Percentiles rank a stretch among this genome's conserved stretches.
Conservation (phyloP, 2,113 vertebrate species). For the Dasyornis broadbenti region DNA sequence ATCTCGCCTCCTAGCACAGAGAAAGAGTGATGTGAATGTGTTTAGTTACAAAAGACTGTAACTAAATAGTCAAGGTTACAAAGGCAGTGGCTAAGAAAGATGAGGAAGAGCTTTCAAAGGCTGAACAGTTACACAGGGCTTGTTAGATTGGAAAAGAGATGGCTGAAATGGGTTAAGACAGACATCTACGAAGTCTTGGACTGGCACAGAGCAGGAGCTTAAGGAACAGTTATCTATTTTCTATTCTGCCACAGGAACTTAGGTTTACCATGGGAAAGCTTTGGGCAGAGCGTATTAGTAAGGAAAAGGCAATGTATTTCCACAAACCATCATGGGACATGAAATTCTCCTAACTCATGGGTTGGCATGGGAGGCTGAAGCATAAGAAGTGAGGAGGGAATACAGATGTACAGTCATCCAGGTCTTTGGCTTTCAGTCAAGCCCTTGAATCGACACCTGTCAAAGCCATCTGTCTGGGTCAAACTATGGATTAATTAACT, state of each 20-base stretch:
- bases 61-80: not conserved
- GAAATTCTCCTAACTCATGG: not conserved
- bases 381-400: not conserved
- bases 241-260: not conserved
- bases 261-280: not conserved
- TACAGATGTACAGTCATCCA: fast-evolving
- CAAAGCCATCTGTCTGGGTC: not conserved
- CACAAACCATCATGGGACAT: not conserved
- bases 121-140: not conserved
- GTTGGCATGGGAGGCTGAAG: not conserved
- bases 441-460: not conserved
- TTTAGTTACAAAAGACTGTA: not conserved
- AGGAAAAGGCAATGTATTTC: not conserved
- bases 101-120: not conserved
- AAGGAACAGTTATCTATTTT: not conserved
- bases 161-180: not conserved
- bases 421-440: not conserved
- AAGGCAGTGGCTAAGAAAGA: not conserved
- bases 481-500: not conserved
- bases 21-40: not conserved
- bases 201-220: not conserved
- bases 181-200: not conserved
- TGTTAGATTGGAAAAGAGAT: not conserved
- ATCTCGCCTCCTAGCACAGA: not conserved
- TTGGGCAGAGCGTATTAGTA: not conserved